Base-by-base conservation (phyloP, 2,888 invertebrate species). In the Megamerina dolium region DNA sequence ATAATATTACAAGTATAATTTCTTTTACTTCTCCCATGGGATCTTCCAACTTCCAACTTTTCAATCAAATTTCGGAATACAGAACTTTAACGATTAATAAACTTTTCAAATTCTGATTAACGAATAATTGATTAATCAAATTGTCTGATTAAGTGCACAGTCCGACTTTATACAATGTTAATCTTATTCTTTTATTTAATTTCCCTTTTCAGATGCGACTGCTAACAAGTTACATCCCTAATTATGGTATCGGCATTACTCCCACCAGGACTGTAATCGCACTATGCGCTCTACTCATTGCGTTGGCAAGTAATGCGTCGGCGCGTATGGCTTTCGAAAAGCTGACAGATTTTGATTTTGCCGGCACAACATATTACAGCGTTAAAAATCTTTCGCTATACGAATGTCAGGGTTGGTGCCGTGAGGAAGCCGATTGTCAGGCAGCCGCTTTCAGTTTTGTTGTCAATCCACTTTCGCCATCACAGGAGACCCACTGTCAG, bases 401-500 rank as follows among this genome's bases (percentile, higher is more conserved):
- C 75, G 92, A 93, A 72, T 94, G 93, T 70, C 91, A 93, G 68
- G 91, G 91, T 23, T 93, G 92, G 92, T 94, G 93, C 69, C 78
- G 91, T 37, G 91, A 93, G 66, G 92, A 93, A 60, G 82, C 85
- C 0, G 90, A 91, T 63, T 93, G 93, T 63, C 89, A 87, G 63
- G 91, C 93, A 2, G 92, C 91, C 5, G 86, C 90, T 3, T 94
- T 93, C 70, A 91, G 91, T 74, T 93, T 93, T 72, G 92, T 93
- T 29, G 78, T 91, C 49, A 93, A 93, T 70, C 93, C 93, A 8
- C 71, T 93, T 63, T 89, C 91, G 48, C 92, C 93, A 2, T 83
- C 88, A 43, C 93, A 92, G 74, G 91, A 92, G 70, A 92, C 92
- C 8, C 77, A 89, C 48, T 92, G 92, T 66, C 82, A 91, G 65